Percentiles rank a stretch among this genome's conserved stretches.
phyloP scores from a whole-genome alignment of 2,113 vertebrate species.

The Dasyprocta punctata region DNA sequence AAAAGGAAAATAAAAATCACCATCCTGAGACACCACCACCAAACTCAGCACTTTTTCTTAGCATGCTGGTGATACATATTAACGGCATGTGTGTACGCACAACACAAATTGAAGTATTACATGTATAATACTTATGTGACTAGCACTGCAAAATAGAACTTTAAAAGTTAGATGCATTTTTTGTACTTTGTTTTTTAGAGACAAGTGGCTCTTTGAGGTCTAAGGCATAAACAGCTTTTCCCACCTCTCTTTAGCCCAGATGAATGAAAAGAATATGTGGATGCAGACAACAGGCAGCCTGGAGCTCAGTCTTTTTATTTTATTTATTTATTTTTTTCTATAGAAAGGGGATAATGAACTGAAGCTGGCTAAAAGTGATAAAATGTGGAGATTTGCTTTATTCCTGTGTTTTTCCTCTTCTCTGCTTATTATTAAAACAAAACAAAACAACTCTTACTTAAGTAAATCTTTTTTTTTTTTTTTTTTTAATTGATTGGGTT shows the following conservation, averaged over 20 bases:
- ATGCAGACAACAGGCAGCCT: background rate
- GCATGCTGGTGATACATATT: background rate
- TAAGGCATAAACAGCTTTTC: background rate
- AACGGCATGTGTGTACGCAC: rapidly evolving
- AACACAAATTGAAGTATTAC: background rate
- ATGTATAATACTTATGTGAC: background rate
- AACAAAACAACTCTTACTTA: background rate
- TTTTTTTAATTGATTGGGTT: background rate
- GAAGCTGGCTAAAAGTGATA: background rate
- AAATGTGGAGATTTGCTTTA: background rate
- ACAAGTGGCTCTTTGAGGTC: background rate
- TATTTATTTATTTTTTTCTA: background rate
- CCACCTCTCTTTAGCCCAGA: background rate
- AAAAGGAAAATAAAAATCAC: background rate
- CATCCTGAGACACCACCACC: rapidly evolving
- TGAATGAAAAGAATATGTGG: background rate
- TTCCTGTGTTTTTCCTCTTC: background rate
- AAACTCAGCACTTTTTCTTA: background rate
- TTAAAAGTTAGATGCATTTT: background rate
- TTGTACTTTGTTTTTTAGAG: background rate
- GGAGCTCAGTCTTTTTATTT: background rate
- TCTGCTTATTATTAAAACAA: background rate
- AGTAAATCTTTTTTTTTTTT: background rate
- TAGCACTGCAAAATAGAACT: background rate
- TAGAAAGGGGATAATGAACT: background rate